phyloP scores from a whole-genome alignment of 2,797 vertebrate species.

The Acrossocheilus wenchowensis region DNA sequence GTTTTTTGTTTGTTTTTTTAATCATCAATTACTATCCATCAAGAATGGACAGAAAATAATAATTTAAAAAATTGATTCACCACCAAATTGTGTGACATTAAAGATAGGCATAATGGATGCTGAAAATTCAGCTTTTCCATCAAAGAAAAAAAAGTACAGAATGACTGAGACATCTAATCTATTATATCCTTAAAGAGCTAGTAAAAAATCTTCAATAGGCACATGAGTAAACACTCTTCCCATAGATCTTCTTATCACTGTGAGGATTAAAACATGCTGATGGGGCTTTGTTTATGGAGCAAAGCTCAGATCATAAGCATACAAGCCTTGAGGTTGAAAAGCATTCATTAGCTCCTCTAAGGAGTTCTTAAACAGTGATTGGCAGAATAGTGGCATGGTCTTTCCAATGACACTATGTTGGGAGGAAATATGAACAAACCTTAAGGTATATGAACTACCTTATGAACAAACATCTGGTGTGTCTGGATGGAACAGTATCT shows the following conservation, averaged over 20 bases:
- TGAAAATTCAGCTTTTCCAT: neutral
- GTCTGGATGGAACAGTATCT: conserved; percentile 12
- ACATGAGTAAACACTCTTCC: conserved; percentile 48
- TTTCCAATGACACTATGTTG: neutral
- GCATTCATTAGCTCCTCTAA: neutral
- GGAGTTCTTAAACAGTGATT: conserved; percentile 4
- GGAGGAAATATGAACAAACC: neutral
- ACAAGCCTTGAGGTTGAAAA: neutral
- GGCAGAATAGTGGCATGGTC: neutral
- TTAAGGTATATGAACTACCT: neutral
- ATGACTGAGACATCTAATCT: neutral
- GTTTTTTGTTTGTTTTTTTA: no score
- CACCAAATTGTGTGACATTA: neutral
- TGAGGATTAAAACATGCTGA: conserved; percentile 34
- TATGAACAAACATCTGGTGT: conserved; percentile 8
- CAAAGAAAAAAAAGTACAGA: neutral
- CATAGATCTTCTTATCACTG: conserved; percentile 16
- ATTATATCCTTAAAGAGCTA: neutral
- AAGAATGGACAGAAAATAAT: no score
- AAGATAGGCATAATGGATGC: neutral
- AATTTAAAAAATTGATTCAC: no score
- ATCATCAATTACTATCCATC: no score
- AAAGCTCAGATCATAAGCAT: conserved; percentile 20
- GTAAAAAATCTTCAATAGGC: neutral
- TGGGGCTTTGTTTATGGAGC: neutral